Evolutionary conservation across 2,113 vertebrate species (phyloP).

Genomic region (Laticauda colubrina): DNA sequence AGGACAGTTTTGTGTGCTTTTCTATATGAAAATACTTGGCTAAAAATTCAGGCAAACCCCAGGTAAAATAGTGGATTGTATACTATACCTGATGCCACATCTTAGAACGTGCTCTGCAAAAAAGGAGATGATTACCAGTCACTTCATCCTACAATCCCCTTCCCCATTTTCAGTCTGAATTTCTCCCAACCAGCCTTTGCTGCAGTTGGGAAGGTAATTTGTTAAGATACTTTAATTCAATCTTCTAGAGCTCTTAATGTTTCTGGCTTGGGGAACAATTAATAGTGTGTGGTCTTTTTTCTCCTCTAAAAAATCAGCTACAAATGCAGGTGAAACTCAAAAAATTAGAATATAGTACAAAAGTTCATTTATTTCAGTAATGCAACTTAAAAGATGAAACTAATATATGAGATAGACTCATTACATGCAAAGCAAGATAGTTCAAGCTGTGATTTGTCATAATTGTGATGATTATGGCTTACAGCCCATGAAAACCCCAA

Average conservation of each 20-base stretch:
- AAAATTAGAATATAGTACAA: too few relatives aligned
- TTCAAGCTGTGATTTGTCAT: too few relatives aligned
- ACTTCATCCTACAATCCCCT: not conserved
- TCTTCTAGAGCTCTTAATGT: not conserved
- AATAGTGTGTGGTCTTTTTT: not conserved
- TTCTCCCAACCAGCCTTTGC: not conserved
- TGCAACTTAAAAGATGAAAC: too few relatives aligned
- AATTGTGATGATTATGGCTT: too few relatives aligned
- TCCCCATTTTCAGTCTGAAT: not conserved
- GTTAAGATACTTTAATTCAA: not conserved
- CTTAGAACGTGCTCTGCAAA: not conserved
- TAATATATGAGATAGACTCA: too few relatives aligned
- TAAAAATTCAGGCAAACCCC: not conserved
- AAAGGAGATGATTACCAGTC: not conserved
- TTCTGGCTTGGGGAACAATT: not conserved
- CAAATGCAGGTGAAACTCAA: not conserved
- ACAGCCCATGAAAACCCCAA: too few relatives aligned
- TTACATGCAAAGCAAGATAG: too few relatives aligned
- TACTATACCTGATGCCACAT: not conserved
- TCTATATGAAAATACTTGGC: not conserved
- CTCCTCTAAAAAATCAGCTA: not conserved
- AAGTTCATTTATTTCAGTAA: too few relatives aligned
- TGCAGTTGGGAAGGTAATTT: not conserved
- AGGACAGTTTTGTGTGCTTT: not conserved
- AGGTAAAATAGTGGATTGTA: not conserved